Percentiles rank a stretch among this genome's conserved stretches.
These are phyloP conservation scores for Carcharodon carcharias DNA, from an alignment of 2,797 vertebrate species.

Conservation along the genomic window DNA sequence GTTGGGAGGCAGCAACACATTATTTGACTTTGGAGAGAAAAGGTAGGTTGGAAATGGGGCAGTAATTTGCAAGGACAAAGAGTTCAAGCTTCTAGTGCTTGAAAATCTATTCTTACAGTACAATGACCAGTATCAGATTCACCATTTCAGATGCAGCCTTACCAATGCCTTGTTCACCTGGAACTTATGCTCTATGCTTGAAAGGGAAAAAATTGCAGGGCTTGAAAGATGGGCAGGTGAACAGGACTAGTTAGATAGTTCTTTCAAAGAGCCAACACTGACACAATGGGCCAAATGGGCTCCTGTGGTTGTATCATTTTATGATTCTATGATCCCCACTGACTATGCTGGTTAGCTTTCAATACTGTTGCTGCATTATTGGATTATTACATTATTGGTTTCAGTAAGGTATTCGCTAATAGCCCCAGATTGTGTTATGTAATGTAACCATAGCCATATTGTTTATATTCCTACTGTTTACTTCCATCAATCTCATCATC, in stretches of 20 bases:
- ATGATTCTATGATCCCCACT: background rate
- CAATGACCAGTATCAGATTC: background rate
- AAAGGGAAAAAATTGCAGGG: background rate
- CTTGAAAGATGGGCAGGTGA: background rate
- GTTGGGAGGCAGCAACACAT: too few relatives aligned
- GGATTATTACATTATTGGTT: background rate
- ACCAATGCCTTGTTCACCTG: background rate
- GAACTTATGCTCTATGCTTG: background rate
- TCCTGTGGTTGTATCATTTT: background rate
- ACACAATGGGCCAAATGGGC: background rate
- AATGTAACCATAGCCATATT: background rate
- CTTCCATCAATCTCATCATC: background rate
- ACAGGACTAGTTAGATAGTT: background rate
- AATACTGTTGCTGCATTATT: background rate
- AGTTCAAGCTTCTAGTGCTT: background rate
- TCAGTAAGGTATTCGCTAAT: background rate
- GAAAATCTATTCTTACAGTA: background rate
- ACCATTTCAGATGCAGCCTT: background rate
- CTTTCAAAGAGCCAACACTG: background rate
- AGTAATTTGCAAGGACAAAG: too few relatives aligned
- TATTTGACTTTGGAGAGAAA: too few relatives aligned
- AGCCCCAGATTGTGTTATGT: background rate
- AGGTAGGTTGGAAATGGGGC: too few relatives aligned
- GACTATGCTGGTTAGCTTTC: background rate
- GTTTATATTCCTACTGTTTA: background rate